Conservation (phyloP, 2,888 invertebrate species). For the Sarcophaga carnaria region DNA sequence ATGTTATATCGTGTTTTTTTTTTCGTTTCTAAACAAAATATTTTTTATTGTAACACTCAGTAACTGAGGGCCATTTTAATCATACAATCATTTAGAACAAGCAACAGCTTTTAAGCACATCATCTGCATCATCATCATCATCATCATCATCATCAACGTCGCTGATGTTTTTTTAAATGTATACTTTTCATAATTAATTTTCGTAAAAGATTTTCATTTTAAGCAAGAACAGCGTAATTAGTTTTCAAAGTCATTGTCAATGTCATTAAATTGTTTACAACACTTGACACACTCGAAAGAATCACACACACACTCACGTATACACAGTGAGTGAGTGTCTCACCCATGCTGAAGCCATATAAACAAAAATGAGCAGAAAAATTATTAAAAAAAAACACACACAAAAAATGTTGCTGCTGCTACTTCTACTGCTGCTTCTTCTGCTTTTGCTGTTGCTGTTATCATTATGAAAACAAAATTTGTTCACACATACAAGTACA, state of each 20-base stretch:
- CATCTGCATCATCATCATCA: too few species aligned
- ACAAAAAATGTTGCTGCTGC: too few species aligned
- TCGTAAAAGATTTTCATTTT: slow-evolving; percentile 16
- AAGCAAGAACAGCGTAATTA: slow-evolving; percentile 16
- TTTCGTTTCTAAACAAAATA: neutral
- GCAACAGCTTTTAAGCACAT: neutral
- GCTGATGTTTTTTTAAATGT: neutral
- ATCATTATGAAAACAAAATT: neutral
- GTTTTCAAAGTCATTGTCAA: slow-evolving; percentile 62
- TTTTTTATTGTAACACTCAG: neutral
- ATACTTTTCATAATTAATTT: slow-evolving; percentile 30
- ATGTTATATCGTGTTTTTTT: too few species aligned
- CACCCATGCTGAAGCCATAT: neutral
- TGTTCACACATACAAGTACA: neutral
- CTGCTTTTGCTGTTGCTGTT: neutral
- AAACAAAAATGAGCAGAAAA: neutral
- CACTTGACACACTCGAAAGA: neutral
- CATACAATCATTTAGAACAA: neutral
- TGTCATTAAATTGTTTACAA: slow-evolving; percentile 49
- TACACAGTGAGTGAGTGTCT: too few species aligned
- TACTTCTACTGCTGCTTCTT: too few species aligned
- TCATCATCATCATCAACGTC: too few species aligned
- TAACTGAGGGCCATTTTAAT: neutral
- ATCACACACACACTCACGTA: neutral
- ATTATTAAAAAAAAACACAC: neutral